Conservation (phyloP, 1,140 invertebrate species). For the Oreohelix idahoensis region DNA sequence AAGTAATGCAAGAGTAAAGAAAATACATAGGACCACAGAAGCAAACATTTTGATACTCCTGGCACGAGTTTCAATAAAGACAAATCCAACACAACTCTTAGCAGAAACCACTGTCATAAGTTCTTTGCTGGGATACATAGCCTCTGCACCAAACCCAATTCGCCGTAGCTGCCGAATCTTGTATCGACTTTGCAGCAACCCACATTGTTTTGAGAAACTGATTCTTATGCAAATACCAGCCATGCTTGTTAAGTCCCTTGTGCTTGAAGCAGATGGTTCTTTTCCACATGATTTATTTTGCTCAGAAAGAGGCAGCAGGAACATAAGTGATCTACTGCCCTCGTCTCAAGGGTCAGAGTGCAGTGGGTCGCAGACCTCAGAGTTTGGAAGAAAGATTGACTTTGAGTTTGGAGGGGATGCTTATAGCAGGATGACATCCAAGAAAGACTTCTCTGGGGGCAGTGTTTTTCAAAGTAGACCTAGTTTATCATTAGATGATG, state of each 20-base stretch:
- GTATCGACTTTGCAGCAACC: conserved; percentile 49
- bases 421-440: conserved; percentile 23
- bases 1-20: conserved; percentile 1
- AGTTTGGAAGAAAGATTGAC: conserved; percentile 28
- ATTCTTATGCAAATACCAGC: conserved; percentile 39
- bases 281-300: conserved; percentile 10
- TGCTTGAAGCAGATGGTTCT: conserved; percentile 24
- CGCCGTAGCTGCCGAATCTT: conserved; percentile 46
- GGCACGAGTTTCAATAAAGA: conserved; percentile 55
- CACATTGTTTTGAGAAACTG: conserved; percentile 48
- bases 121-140: conserved; percentile 49
- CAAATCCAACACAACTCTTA: conserved; percentile 47
- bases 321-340: not conserved
- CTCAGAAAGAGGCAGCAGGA: not conserved
- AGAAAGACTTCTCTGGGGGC: not conserved
- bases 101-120: conserved; percentile 40
- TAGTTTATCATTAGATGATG: no score
- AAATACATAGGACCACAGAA: conserved; percentile 40
- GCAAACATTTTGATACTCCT: conserved; percentile 58
- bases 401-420: conserved; percentile 41
- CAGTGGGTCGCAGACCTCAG: conserved; percentile 20
- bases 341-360: conserved; percentile 26
- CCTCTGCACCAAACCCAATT: conserved; percentile 34
- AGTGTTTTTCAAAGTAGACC: not conserved
- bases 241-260: conserved; percentile 43